These are phyloP conservation scores for Trichopoda pennipes DNA, from an alignment of 2,888 invertebrate species.

Conservation along the genomic window DNA sequence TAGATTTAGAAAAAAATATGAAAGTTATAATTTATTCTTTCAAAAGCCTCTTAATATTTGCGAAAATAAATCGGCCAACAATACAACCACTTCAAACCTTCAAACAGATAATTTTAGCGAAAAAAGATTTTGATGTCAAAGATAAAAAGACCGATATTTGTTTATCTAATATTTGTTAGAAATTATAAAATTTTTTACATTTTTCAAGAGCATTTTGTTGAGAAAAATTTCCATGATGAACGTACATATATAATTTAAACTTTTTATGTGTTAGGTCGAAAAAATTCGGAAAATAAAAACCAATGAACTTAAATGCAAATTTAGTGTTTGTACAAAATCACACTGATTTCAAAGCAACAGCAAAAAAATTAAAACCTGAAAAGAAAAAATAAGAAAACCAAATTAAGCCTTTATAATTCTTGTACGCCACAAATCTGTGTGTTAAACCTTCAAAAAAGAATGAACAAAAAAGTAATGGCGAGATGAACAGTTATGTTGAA, in stretches of 20 bases:
- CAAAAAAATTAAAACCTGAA: conserved; percentile 5
- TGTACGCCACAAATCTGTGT: conserved; percentile 39
- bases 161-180: too few relatives aligned
- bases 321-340: conserved; percentile 19
- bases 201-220: conserved; percentile 29
- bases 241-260: conserved; percentile 18
- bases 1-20: too few relatives aligned
- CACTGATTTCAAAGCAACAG: conserved; percentile 18
- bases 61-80: conserved; percentile 1
- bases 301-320: conserved; percentile 52
- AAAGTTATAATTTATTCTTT: too few relatives aligned
- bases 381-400: not conserved
- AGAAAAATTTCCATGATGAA: conserved; percentile 11
- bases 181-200: too few relatives aligned
- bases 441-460: conserved; percentile 42
- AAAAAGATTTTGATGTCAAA: conserved; percentile 14
- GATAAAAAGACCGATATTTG: too few relatives aligned
- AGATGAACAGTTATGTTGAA: conserved; percentile 48
- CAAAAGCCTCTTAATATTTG: not conserved
- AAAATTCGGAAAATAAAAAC: conserved; percentile 3
- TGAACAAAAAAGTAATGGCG: conserved; percentile 47
- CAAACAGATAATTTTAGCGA: too few relatives aligned
- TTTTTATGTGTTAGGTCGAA: not conserved
- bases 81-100: conserved; percentile 3
- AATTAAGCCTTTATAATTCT: conserved; percentile 23